A percentile compares a stretch with the other conserved stretches of the same genome.
Conservation (phyloP, 2,888 invertebrate genomes). For the Linnaemya tessellans region DNA sequence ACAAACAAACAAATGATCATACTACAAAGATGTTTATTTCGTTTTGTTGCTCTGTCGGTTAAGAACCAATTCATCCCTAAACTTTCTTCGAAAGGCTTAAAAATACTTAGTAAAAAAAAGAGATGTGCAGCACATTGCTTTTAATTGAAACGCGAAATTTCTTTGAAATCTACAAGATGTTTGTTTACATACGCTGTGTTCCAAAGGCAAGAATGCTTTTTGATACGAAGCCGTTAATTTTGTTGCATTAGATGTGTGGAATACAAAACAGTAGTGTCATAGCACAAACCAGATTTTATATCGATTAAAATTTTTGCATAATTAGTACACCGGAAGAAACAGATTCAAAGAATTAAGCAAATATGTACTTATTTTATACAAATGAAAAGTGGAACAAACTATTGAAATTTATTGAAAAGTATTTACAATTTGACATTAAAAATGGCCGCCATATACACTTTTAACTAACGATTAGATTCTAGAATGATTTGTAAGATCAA, state of each 20-base stretch:
- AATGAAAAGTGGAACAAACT: background rate
- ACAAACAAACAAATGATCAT: constrained; percentile 22
- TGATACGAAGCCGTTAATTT: constrained; percentile 32
- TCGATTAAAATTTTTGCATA: constrained; percentile 41
- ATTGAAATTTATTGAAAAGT: background rate
- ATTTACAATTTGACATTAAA: too few species aligned
- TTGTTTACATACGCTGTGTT: constrained; percentile 42
- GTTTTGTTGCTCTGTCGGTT: constrained; percentile 41
- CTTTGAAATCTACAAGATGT: constrained; percentile 66
- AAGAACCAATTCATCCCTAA: constrained; percentile 66
- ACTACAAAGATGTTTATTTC: constrained; percentile 23
- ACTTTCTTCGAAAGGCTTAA: constrained; percentile 69
- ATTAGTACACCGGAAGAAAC: constrained; percentile 43
- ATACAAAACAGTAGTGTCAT: constrained; percentile 20
- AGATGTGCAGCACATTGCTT: constrained; percentile 58
- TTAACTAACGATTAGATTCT: too few species aligned
- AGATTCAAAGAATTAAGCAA: background rate
- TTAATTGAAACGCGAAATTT: constrained; percentile 68
- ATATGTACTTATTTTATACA: background rate
- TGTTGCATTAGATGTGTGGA: constrained; percentile 36
- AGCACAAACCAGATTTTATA: background rate
- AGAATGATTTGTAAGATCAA: too few species aligned
- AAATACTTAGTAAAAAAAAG: constrained; percentile 4
- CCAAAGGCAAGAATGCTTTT: constrained; percentile 44
- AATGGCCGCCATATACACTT: too few species aligned